Conservation (phyloP, 2,113 vertebrate species). For the Neomonachus schauinslandi region DNA sequence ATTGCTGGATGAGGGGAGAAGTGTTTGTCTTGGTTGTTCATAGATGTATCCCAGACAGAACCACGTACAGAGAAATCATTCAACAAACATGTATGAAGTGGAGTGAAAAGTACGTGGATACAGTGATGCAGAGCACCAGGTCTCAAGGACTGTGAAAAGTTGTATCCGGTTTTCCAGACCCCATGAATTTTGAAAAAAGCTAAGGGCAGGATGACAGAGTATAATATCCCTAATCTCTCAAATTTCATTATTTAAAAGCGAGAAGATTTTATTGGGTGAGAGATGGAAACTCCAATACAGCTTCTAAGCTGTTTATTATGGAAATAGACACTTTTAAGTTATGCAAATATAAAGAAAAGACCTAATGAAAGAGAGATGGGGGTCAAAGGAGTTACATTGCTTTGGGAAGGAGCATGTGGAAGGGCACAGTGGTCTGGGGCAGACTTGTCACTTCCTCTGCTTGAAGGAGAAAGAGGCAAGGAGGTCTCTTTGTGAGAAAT, state of each 20-base stretch:
- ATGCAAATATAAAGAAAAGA: background rate
- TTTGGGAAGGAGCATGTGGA: background rate
- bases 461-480: background rate
- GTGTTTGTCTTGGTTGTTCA: background rate
- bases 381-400: background rate
- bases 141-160: background rate
- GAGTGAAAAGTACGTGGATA: background rate
- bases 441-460: background rate
- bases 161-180: background rate
- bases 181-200: background rate
- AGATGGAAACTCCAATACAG: background rate
- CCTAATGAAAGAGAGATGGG: background rate
- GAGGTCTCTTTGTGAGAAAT: background rate
- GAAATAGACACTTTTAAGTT: background rate
- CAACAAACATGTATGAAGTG: background rate
- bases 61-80: background rate
- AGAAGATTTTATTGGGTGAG: background rate
- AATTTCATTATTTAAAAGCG: slow-evolving; percentile 18
- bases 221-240: background rate
- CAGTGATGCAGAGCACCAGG: too few relatives aligned
- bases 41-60: background rate
- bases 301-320: background rate
- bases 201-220: background rate
- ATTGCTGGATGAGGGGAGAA: background rate
- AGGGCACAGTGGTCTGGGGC: background rate